Evolutionary conservation across 2,888 invertebrate species (phyloP), one percentile per base, ranked within the genome.

Genomic region (Scaeva pyrastri): DNA sequence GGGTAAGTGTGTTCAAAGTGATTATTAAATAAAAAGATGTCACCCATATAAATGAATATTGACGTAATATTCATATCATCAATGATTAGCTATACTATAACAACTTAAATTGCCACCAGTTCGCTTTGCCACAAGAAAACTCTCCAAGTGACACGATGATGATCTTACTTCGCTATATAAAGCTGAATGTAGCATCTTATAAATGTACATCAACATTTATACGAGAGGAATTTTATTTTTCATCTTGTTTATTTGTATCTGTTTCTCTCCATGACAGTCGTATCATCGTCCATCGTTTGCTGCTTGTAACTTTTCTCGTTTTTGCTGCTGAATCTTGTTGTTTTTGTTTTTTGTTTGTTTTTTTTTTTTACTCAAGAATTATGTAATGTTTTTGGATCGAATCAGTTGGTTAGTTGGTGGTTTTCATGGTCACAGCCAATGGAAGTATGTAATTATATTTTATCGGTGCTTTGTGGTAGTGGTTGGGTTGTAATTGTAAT

Each of bases 371-470:
- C 26, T 52, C 23, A 52, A 2, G 14, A 62, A 71, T 86, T 86
- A 86, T 86, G 82, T 86, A 86, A 86, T 74, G 64, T 45, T 78
- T 64, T 70, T 71, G 50, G 72, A 80, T 85, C 72, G 66, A 75
- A 68, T 73, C 60, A 52, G 55, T 55, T 62, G 62, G 62, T 75
- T 60, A 58, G 72, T 71, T 74, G 78, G 77, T 82, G 86, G 86
- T 86, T 86, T 86, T 86, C 86, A 86, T 86, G 86, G 86, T 82
- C 86, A 86, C 71, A 86, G 73, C 77, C 86, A 82, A 78, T 86
- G 82, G 77, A 86, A 86, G 82, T 77, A 86, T 82, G 82, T 77
- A 86, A 86, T 86, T 86, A 86, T 82, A 86, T 76, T 85, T 78
- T 73, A 74, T 74, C 79, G 80, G 64, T 19, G 70, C 43, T 48